Conservation (phyloP, 2,113 vertebrate species). For the Catharus minimus region DNA sequence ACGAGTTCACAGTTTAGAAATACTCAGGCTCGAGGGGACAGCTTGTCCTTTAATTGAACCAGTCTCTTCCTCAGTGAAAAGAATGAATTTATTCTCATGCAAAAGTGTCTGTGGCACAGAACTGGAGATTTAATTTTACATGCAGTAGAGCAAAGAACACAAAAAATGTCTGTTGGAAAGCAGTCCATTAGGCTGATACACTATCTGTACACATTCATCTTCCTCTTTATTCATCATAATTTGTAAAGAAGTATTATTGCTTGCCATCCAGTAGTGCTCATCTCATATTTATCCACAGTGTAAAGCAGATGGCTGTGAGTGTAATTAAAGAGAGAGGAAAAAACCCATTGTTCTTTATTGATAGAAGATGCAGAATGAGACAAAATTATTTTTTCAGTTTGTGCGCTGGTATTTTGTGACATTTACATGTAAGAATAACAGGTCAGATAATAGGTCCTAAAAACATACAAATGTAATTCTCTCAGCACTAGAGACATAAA, state of each 20-base stretch:
- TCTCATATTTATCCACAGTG: slow-evolving; percentile 51
- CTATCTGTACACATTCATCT: slow-evolving; percentile 68
- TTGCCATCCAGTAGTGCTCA: slow-evolving; percentile 42
- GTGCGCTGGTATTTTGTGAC: slow-evolving; percentile 53
- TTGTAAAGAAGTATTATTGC: slow-evolving; percentile 64
- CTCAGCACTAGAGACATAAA: not conserved
- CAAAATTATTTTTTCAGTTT: slow-evolving; percentile 42
- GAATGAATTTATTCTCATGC: not conserved
- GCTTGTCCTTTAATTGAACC: not conserved
- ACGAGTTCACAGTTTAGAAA: not conserved
- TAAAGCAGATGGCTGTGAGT: slow-evolving; percentile 60
- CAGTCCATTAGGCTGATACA: slow-evolving; percentile 47
- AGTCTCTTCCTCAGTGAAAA: not conserved
- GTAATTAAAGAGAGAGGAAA: slow-evolving; percentile 68
- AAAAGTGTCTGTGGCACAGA: not conserved
- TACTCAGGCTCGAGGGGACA: not conserved
- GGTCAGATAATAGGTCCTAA: not conserved
- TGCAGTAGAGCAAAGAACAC: slow-evolving; percentile 50
- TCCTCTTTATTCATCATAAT: slow-evolving; percentile 67
- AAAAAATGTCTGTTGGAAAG: slow-evolving; percentile 57
- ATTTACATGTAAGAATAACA: not conserved
- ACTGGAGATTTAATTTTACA: slow-evolving; percentile 58
- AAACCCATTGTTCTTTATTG: slow-evolving; percentile 14
- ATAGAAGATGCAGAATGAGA: slow-evolving; percentile 42
- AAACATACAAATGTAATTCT: not conserved